Base-by-base conservation (phyloP, 2,888 invertebrate species). In the Drosophila kambysellisi region DNA sequence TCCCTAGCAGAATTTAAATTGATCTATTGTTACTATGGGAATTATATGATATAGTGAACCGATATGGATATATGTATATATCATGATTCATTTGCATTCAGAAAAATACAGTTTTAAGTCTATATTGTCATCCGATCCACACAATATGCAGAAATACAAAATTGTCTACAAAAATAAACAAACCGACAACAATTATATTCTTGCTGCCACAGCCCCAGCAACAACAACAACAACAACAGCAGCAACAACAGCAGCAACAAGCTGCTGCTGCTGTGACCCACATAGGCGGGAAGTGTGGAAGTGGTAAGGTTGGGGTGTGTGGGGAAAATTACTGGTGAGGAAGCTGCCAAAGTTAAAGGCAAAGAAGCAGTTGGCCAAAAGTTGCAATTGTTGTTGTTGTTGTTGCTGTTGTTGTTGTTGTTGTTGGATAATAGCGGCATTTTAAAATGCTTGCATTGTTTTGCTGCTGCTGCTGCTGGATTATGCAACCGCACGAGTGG, bases 401-500 rank as follows among this genome's bases (percentile, higher is more conserved):
- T 25, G 25, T 25, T 25, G 25, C 2, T 25, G 2, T 25, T 25
- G 25, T 25, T 25, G 25, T 81, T 64, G 46, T 46, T 46, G 46
- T 46, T 46, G 76, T 69, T 75, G 74, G 77, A 79, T 89, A 86
- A 82, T 81, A 82, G 88, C 77, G 83, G 86, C 87, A 79, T 78
- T 83, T 82, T 76, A 80, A 81, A 83, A 66, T 70, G 73, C 73
- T 78, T 74, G 79, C 88, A 83, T 86, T 85, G 86, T 89, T 82
- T 70, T 79, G 76, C n/a, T 64, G 64, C 43, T 69, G 66, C 33
- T 70, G 70, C 43, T 70, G 52, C 57, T 63, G 69, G 73, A 81
- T 90, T 90, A 90, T 89, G 89, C 81, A 89, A 88, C 69, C 70
- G 80, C 69, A 72, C 70, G 71, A 70, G 76, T 85, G 83, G 82